phyloP scores from a whole-genome alignment of 1,140 invertebrate genomes.

The Coenobita brevimanus region DNA sequence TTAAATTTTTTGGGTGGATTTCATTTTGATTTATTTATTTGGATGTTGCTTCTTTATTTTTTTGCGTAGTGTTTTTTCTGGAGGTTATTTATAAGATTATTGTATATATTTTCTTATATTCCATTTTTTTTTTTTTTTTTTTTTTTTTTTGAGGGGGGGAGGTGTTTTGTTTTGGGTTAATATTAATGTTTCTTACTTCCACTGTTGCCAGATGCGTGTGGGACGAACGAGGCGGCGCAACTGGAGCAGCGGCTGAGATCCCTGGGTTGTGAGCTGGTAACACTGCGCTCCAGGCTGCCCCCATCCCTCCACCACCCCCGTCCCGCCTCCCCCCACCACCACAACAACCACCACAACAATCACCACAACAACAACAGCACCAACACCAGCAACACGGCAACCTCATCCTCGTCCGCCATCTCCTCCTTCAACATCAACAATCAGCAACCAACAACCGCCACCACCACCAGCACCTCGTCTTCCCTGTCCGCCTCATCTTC shows the following conservation, averaged over 20 bases:
- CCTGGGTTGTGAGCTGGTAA: constrained; percentile 91
- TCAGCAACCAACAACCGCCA: not conserved
- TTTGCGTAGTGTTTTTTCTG: too few species aligned
- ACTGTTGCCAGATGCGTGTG: constrained; percentile 85
- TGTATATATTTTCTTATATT: too few species aligned
- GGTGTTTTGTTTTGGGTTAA: too few species aligned
- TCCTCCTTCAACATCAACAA: constrained; percentile 15
- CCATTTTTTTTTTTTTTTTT: too few species aligned
- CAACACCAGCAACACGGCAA: constrained; percentile 8
- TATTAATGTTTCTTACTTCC: too few species aligned
- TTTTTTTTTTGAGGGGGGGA: too few species aligned
- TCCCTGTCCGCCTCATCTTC: constrained; percentile 29
- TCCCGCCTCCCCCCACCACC: constrained; percentile 28
- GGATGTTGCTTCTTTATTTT: too few species aligned
- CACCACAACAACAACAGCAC: constrained; percentile 23
- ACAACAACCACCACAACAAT: constrained; percentile 26
- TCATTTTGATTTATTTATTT: too few species aligned
- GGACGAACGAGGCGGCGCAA: constrained; percentile 93
- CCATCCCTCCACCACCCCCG: constrained; percentile 60
- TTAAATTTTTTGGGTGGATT: too few species aligned
- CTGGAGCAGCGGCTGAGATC: constrained; percentile 90
- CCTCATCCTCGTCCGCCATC: constrained; percentile 19
- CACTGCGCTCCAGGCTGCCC: constrained; percentile 85
- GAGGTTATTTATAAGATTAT: too few species aligned
- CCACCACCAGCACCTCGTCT: constrained; percentile 17